phyloP scores from a whole-genome alignment of 2,888 invertebrate species.

The Tenthredo mesomela region DNA sequence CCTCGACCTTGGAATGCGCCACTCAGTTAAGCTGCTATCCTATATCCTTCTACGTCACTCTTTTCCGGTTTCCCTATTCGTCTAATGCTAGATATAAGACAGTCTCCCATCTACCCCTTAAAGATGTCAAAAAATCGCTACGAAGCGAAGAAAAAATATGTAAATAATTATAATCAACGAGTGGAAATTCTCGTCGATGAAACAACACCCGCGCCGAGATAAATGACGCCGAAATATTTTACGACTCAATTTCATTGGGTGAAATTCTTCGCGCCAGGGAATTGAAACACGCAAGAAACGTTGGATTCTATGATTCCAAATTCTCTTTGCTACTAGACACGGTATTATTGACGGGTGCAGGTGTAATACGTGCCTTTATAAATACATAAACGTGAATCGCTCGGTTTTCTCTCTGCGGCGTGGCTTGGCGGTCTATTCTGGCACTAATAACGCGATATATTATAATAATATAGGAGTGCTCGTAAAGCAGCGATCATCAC shows the following conservation, averaged over 20 bases:
- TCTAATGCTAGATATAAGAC: not conserved
- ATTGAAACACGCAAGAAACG: slow-evolving; percentile 1
- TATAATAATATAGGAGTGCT: slow-evolving; percentile 57
- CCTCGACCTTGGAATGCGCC: slow-evolving; percentile 71
- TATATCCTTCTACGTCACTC: not conserved
- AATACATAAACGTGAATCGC: slow-evolving; percentile 26
- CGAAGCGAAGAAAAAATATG: not conserved
- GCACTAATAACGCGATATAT: slow-evolving; percentile 33
- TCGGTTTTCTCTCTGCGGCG: not conserved
- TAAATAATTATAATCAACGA: not conserved
- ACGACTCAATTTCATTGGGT: not conserved
- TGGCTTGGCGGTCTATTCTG: not conserved
- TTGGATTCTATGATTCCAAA: not conserved
- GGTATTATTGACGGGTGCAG: slow-evolving; percentile 24
- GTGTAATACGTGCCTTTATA: slow-evolving; percentile 18
- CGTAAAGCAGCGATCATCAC: slow-evolving; percentile 75
- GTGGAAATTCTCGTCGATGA: not conserved
- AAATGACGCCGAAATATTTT: not conserved
- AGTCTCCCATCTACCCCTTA: not conserved
- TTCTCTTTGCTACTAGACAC: not conserved
- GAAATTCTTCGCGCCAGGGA: not conserved
- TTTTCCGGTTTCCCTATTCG: not conserved
- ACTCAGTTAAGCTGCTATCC: slow-evolving; percentile 15
- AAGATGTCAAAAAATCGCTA: not conserved
- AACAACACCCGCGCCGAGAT: not conserved